phyloP scores from a whole-genome alignment of 1,140 invertebrate species.

The Diachasmimorpha longicaudata region DNA sequence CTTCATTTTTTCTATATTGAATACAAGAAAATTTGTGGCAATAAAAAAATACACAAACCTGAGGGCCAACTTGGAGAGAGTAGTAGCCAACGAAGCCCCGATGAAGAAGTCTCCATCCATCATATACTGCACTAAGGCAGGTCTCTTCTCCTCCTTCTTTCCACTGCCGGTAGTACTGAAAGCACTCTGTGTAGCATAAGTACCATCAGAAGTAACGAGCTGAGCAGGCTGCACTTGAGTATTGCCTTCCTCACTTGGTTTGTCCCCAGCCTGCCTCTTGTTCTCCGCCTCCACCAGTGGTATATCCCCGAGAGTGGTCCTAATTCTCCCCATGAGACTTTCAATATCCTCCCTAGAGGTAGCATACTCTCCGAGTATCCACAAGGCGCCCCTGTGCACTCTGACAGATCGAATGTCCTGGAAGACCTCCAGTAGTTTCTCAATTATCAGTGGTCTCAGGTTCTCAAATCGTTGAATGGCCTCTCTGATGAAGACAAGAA shows the following conservation, averaged over 20 bases:
- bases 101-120: slow-evolving; percentile 97
- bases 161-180: slow-evolving; percentile 76
- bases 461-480: slow-evolving; percentile 92
- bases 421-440: slow-evolving; percentile 70
- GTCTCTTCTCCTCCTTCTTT: slow-evolving; percentile 74
- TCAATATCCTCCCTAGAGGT: slow-evolving; percentile 79
- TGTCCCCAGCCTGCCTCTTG: slow-evolving; percentile 72
- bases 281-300: slow-evolving; percentile 92
- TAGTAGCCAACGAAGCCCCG: slow-evolving; percentile 88
- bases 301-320: slow-evolving; percentile 82
- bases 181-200: slow-evolving; percentile 97
- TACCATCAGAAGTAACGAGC: slow-evolving; percentile 96
- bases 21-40: not conserved
- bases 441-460: slow-evolving; percentile 79
- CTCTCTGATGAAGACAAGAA: slow-evolving; percentile 93
- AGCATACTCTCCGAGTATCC: slow-evolving; percentile 98
- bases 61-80: slow-evolving; percentile 88
- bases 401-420: slow-evolving; percentile 82
- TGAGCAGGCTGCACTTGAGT: slow-evolving; percentile 61
- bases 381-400: slow-evolving; percentile 94
- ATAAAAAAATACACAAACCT: slow-evolving; percentile 46
- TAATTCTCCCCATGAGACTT: slow-evolving; percentile 78
- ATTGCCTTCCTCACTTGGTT: slow-evolving; percentile 61
- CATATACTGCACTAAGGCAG: slow-evolving; percentile 85
- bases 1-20: too few relatives aligned